These are phyloP conservation scores for Lysandra coridon DNA, from an alignment of 2,888 invertebrate species.

Conservation along the genomic window DNA sequence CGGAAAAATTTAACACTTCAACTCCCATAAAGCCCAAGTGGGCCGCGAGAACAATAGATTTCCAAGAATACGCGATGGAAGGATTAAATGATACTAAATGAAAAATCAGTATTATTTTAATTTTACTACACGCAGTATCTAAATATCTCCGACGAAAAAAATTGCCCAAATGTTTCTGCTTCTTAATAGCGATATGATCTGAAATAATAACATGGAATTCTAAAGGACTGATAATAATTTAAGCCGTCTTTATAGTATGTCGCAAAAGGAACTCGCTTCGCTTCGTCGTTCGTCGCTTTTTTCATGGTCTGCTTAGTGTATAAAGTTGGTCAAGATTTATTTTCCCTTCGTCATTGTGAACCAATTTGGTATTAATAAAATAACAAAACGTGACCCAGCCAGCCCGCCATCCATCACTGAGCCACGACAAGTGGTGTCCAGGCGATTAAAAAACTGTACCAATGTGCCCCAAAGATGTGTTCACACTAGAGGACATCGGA, in stretches of 20 bases:
- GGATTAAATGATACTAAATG: background rate
- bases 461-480: slow-evolving; percentile 38
- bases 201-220: too few species aligned
- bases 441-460: slow-evolving; percentile 74
- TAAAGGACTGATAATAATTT: too few species aligned
- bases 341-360: slow-evolving; percentile 69
- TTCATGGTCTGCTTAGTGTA: background rate
- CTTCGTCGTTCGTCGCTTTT: too few species aligned
- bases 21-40: too few species aligned
- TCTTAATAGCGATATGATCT: too few species aligned
- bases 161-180: too few species aligned
- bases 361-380: slow-evolving; percentile 81
- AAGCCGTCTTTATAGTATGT: background rate
- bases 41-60: too few species aligned
- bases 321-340: slow-evolving; percentile 45
- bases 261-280: background rate
- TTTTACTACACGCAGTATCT: too few species aligned
- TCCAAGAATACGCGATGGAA: too few species aligned
- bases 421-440: slow-evolving; percentile 72
- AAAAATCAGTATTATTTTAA: background rate
- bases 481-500: background rate
- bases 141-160: too few species aligned
- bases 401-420: slow-evolving; percentile 70
- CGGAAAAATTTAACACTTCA: background rate
- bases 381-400: slow-evolving; percentile 76